phyloP scores from a whole-genome alignment of 1,140 invertebrate genomes.

The Asbolus verrucosus region DNA sequence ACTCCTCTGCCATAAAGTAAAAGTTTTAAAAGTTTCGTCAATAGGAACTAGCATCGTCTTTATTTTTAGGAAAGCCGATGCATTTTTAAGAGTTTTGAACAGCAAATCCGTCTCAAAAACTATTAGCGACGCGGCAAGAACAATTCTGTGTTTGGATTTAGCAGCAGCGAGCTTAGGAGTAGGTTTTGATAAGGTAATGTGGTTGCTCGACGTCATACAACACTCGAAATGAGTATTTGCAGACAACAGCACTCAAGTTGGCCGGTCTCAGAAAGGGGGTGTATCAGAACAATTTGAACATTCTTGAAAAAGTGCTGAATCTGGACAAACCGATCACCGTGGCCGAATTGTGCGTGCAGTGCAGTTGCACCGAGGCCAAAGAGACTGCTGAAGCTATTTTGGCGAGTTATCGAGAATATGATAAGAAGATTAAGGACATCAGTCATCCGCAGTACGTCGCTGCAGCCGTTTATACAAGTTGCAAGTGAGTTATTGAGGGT shows the following conservation, averaged over 20 bases:
- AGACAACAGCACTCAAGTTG: conserved; percentile 64
- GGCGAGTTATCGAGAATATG: conserved; percentile 58
- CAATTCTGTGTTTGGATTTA: conserved; percentile 60
- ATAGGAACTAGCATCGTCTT: no score
- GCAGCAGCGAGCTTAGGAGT: conserved; percentile 51
- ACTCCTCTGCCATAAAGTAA: conserved; percentile 52
- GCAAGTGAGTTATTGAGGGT: conserved; percentile 54
- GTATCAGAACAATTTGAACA: conserved; percentile 64
- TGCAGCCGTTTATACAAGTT: conserved; percentile 65
- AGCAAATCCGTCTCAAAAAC: conserved; percentile 54
- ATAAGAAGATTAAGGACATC: conserved; percentile 57
- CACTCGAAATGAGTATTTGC: no score
- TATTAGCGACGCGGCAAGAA: conserved; percentile 58
- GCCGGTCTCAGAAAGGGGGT: conserved; percentile 63
- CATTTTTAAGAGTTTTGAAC: conserved; percentile 58
- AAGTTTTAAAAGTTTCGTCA: no score
- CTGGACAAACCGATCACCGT: conserved; percentile 63
- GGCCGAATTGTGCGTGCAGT: conserved; percentile 65
- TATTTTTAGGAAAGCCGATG: conserved; percentile 62
- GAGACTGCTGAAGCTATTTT: conserved; percentile 63
- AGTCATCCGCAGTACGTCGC: conserved; percentile 66
- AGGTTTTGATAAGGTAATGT: conserved; percentile 60
- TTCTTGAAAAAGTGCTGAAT: conserved; percentile 64
- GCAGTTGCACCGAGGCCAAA: conserved; percentile 62
- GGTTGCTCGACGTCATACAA: no score